phyloP scores from a whole-genome alignment of 1,140 invertebrate species.

The Cyphomyrmex costatus region DNA sequence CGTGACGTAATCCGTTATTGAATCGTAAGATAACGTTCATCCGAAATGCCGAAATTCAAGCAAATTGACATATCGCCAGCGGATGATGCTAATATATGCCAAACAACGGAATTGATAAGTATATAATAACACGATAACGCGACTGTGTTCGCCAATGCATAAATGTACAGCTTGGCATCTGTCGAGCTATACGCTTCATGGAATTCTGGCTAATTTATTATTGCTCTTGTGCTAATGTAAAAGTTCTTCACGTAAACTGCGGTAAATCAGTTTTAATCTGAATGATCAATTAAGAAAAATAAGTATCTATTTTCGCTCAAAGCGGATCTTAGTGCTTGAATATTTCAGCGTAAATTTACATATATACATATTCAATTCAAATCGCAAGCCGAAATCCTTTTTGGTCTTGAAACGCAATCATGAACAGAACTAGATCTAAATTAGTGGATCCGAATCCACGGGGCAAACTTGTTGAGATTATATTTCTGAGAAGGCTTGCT shows the following conservation, averaged over 20 bases:
- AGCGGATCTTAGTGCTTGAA: too few relatives aligned
- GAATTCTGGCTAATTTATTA: not conserved
- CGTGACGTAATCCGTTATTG: slow-evolving; percentile 35
- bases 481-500: not conserved
- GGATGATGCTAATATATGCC: slow-evolving; percentile 1
- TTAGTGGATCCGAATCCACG: not conserved
- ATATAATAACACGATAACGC: slow-evolving; percentile 14
- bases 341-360: too few relatives aligned
- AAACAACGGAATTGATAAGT: not conserved
- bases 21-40: not conserved
- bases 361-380: too few relatives aligned
- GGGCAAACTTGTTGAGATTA: not conserved
- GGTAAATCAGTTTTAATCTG: not conserved
- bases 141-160: not conserved
- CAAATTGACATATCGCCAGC: not conserved
- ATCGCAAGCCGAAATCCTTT: too few relatives aligned
- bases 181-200: not conserved
- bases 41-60: not conserved
- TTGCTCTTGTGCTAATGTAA: not conserved
- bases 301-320: too few relatives aligned
- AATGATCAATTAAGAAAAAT: not conserved
- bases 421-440: not conserved
- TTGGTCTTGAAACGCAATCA: too few relatives aligned
- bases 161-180: not conserved
- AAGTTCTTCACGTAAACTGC: not conserved